Evolutionary conservation across 2,113 vertebrate genomes (phyloP).

Genomic region (Macquaria ambigua): DNA sequence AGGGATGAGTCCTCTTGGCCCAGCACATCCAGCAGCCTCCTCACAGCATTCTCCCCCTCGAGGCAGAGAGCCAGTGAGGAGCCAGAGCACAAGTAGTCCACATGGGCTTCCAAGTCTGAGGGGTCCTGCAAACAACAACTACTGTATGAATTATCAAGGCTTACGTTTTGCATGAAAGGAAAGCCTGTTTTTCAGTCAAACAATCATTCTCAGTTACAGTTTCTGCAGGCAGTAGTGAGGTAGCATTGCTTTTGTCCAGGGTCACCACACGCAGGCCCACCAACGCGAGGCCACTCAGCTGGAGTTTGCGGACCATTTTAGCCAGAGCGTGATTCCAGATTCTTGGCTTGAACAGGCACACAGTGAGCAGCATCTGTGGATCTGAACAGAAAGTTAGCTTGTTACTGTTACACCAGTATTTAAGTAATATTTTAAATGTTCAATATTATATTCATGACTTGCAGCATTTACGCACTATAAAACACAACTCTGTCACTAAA

Average conservation of each 20-base stretch:
- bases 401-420: neutral
- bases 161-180: neutral
- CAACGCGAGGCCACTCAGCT: constrained; percentile 73
- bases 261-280: constrained; percentile 77
- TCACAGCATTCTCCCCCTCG: constrained; percentile 82
- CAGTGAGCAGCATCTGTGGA: constrained; percentile 74
- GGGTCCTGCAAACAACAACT: constrained; percentile 59
- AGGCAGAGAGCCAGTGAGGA: constrained; percentile 83
- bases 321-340: constrained; percentile 72
- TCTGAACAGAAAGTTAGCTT: constrained; percentile 59
- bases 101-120: constrained; percentile 58
- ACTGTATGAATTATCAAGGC: neutral
- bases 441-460: neutral
- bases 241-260: constrained; percentile 54
- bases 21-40: constrained; percentile 82
- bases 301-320: constrained; percentile 66
- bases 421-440: neutral
- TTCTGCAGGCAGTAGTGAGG: constrained; percentile 43
- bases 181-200: neutral
- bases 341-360: constrained; percentile 82
- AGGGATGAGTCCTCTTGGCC: constrained; percentile 65
- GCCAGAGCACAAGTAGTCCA: constrained; percentile 75
- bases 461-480: neutral
- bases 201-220: constrained; percentile 14
- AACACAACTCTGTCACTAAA: neutral